Conservation (phyloP, 2,797 vertebrate species). For the Sebastes elongatus region DNA sequence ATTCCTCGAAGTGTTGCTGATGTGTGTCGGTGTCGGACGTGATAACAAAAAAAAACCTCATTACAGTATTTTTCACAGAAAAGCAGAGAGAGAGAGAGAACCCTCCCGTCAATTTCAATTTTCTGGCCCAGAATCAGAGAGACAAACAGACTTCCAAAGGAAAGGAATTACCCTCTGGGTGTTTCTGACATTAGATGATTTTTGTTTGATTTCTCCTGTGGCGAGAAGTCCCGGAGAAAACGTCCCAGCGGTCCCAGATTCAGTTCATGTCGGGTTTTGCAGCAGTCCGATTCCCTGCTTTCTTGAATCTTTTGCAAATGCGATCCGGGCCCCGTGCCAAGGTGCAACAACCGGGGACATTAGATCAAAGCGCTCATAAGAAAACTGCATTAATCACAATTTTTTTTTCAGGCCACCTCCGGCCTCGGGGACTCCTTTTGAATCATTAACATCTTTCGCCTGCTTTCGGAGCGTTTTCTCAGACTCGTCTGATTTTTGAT, state of each 20-base stretch:
- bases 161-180: neutral
- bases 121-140: neutral
- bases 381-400: conserved; percentile 50
- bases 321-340: conserved; percentile 13
- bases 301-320: conserved; percentile 27
- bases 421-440: conserved; percentile 18
- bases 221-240: neutral
- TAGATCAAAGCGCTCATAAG: conserved; percentile 43
- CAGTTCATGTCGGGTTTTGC: neutral
- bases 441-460: conserved; percentile 27
- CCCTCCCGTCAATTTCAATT: neutral
- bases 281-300: conserved; percentile 11
- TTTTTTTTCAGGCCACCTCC: conserved; percentile 26
- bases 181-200: conserved; percentile 5
- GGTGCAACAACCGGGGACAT: conserved; percentile 38
- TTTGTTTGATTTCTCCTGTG: neutral
- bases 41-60: neutral
- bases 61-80: neutral
- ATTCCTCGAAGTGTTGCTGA: conserved; percentile 2
- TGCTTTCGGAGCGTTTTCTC: conserved; percentile 35
- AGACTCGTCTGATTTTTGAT: conserved; percentile 18
- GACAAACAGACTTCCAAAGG: neutral
- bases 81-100: neutral
- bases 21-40: neutral
- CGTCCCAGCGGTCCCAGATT: neutral